Evolutionary conservation across 2,113 vertebrate genomes (phyloP).

Genomic region (Semnornis frantzii): DNA sequence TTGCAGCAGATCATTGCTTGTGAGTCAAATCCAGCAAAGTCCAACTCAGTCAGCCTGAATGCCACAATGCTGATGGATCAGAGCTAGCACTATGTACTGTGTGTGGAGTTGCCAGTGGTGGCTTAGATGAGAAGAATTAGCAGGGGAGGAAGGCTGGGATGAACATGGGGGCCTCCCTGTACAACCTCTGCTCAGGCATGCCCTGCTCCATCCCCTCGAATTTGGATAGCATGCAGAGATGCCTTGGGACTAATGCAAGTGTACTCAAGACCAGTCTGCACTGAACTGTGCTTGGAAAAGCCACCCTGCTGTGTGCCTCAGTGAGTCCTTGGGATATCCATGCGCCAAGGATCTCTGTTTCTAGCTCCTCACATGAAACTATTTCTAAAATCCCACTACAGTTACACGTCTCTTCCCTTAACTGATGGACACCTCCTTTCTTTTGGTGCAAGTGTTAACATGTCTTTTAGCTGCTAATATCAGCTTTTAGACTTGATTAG

Average conservation of each 20-base stretch:
- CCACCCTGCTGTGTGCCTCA: neutral
- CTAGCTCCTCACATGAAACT: neutral
- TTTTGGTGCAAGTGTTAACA: neutral
- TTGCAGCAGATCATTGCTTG: neutral
- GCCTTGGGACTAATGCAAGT: neutral
- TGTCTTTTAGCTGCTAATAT: conserved; percentile 5
- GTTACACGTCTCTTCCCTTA: neutral
- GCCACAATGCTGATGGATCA: neutral
- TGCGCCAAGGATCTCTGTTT: neutral
- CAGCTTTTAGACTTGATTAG: neutral
- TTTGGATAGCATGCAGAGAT: neutral
- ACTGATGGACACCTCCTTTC: neutral
- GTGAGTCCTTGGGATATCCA: neutral
- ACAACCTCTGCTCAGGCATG: neutral
- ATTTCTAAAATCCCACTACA: conserved; percentile 34
- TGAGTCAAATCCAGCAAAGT: neutral
- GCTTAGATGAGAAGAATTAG: neutral
- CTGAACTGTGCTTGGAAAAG: neutral
- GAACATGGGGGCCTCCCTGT: neutral
- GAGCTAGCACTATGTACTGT: accelerated
- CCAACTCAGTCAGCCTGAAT: accelerated
- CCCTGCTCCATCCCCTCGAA: neutral
- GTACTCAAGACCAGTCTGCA: neutral
- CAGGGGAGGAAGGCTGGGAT: neutral
- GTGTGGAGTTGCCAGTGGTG: neutral